A percentile compares a stretch with the other conserved stretches of the same genome.
These are phyloP conservation scores for Fregetta grallaria DNA, from an alignment of 2,113 vertebrate genomes.

Conservation along the genomic window DNA sequence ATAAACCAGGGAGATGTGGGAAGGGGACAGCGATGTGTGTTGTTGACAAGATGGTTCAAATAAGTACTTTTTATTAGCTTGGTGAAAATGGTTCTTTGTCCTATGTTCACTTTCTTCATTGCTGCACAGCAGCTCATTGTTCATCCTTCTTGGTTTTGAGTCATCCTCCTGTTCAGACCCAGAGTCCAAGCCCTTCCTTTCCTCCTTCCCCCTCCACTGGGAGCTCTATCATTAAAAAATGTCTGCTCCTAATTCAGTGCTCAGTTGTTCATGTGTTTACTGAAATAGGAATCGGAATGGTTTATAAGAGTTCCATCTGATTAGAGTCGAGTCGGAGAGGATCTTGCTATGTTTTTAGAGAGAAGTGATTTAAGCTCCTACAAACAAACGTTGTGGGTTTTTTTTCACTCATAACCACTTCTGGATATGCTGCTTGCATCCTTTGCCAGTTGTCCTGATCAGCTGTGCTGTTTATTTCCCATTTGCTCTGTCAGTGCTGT, in stretches of 20 bases:
- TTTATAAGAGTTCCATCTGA: not conserved
- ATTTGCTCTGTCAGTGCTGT: not conserved
- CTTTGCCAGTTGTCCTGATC: slow-evolving; percentile 1
- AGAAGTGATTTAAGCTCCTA: not conserved
- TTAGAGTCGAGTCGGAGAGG: not conserved
- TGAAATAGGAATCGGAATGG: rapidly evolving
- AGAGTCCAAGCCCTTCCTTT: not conserved
- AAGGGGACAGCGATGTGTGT: not conserved
- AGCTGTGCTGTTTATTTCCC: slow-evolving; percentile 22
- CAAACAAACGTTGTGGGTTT: not conserved
- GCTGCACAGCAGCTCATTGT: rapidly evolving
- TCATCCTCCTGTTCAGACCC: not conserved
- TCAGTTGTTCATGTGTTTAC: not conserved
- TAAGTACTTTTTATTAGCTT: not conserved
- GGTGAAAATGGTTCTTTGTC: not conserved
- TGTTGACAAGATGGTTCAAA: not conserved
- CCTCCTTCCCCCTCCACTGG: not conserved
- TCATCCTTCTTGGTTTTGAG: not conserved
- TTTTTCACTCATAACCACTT: not conserved
- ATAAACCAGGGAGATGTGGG: not conserved
- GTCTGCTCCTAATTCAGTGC: not conserved
- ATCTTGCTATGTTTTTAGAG: not conserved
- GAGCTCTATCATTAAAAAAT: not conserved
- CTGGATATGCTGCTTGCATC: not conserved
- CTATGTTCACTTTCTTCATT: not conserved